Base-by-base conservation (phyloP, 2,113 vertebrate species). In the Oxyruncus cristatus region DNA sequence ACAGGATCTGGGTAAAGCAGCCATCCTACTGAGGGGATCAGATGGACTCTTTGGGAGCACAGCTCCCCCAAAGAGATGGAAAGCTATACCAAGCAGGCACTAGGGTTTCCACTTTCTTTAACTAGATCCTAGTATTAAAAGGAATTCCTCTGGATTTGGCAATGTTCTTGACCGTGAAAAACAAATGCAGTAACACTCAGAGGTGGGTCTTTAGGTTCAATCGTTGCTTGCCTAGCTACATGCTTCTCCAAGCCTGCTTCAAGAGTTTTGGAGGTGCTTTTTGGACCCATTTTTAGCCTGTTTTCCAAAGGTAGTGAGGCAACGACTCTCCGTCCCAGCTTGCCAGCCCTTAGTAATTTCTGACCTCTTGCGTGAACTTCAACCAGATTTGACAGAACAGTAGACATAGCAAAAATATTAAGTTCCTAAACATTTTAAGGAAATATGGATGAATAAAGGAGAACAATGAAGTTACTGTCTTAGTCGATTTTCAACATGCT, bases 401-500 rank as follows among this genome's bases (percentile, higher is more conserved):
- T 3, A 49, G 46, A 85, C 14, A 30, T 1, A 50, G 22, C 42
- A 88, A 93, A 91, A 85, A n/a, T 14, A 33, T 13, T 13, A 58
- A 56, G 5, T 41, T 92, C 35, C 55, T 80, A 32, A 4, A 7
- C 12, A n/a, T n/a, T 85, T 68, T 13, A 92, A 85, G 20, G 7
- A 56, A 66, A 41, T 74, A 49, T 0, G 3, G 58, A 62, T 24
- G 8, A 75, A 73, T 35, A 77, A 62, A 74, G 9, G 21, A 73
- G 20, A 63, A 59, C 12, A 71, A 27, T 15, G 39, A 75, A 68
- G 93, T 47, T 8, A 75, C n/a, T 24, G 1, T 6, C 14, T 49
- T 46, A 30, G 46, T 17, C 0, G 0, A 23, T 58, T 80, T 88
- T 84, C 78, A 35, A 55, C 3, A 1, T 20, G n/a, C 18, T 3